Evolutionary conservation across 2,113 vertebrate genomes (phyloP).

Genomic region (Laticauda laticaudata): DNA sequence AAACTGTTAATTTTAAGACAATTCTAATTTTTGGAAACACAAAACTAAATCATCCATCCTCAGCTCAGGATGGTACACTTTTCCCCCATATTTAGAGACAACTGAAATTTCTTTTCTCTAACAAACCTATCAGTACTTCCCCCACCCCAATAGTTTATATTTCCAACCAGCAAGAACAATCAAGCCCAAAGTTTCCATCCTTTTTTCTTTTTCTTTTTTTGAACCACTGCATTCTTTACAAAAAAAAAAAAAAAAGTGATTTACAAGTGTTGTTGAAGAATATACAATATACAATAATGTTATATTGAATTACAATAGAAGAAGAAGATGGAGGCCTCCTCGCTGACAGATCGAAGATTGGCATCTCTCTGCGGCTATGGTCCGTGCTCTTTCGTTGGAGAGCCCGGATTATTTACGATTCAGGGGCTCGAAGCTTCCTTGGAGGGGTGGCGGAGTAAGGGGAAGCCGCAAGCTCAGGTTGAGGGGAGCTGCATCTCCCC

Average conservation of each 20-base stretch:
- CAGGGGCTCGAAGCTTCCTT: no score
- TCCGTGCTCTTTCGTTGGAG: no score
- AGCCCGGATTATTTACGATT: no score
- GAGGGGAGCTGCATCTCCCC: no score
- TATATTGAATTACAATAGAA: no score
- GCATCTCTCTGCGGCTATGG: no score
- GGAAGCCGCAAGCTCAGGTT: no score
- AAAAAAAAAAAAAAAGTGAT: no score
- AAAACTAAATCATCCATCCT: background rate
- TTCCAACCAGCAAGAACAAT: background rate
- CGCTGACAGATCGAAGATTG: no score
- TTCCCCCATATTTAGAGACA: background rate
- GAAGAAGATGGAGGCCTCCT: no score
- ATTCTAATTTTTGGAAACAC: background rate
- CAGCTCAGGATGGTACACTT: background rate
- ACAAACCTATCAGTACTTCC: background rate
- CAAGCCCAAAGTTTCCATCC: background rate
- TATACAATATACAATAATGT: background rate
- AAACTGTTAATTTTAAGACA: background rate
- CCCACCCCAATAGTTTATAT: background rate
- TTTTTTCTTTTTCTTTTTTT: background rate
- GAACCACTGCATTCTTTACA: background rate
- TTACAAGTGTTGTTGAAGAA: background rate
- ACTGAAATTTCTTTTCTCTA: background rate
- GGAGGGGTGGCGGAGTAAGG: no score